Conservation (phyloP, 2,797 vertebrate species). For the Oreonectes daqikongensis region DNA sequence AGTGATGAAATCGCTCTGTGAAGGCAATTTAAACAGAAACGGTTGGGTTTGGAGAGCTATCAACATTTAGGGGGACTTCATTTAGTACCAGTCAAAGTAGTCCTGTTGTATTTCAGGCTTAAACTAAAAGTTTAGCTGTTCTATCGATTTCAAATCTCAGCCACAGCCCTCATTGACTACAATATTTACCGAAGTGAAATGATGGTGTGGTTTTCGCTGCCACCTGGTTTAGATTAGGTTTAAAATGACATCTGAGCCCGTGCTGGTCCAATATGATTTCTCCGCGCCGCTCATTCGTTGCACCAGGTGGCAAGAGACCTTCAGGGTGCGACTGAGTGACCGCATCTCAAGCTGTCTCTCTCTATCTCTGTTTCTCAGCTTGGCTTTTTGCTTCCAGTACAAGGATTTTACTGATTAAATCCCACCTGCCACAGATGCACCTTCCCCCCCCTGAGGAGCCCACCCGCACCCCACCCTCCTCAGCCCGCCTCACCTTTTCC, state of each 20-base stretch:
- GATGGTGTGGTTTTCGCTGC: slow-evolving; percentile 4
- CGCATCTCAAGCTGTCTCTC: slow-evolving; percentile 26
- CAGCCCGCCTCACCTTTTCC: slow-evolving; percentile 28
- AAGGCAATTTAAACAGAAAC: slow-evolving; percentile 41
- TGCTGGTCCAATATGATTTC: slow-evolving; percentile 21
- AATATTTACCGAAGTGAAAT: slow-evolving; percentile 13
- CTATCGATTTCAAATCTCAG: slow-evolving; percentile 2
- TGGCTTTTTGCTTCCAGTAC: slow-evolving; percentile 22
- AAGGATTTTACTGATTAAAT: slow-evolving; percentile 45
- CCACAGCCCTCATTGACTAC: not conserved
- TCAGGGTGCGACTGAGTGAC: slow-evolving; percentile 34
- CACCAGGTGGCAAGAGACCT: slow-evolving; percentile 39
- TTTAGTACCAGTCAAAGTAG: slow-evolving; percentile 15
- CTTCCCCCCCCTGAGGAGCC: not conserved
- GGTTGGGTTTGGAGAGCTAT: slow-evolving; percentile 32
- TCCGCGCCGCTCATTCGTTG: slow-evolving; percentile 26
- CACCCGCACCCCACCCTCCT: not conserved
- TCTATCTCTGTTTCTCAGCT: not conserved
- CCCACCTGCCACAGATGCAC: slow-evolving; percentile 36
- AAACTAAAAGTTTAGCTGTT: not conserved
- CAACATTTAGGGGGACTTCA: slow-evolving; percentile 17
- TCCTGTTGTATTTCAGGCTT: slow-evolving; percentile 21
- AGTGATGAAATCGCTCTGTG: slow-evolving; percentile 40
- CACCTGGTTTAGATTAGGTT: slow-evolving; percentile 39
- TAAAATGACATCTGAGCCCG: slow-evolving; percentile 44